Evolutionary conservation across 1,140 invertebrate genomes (phyloP), one percentile per base, ranked within the genome.

Genomic region (Pseudomyrmex pallidus): DNA sequence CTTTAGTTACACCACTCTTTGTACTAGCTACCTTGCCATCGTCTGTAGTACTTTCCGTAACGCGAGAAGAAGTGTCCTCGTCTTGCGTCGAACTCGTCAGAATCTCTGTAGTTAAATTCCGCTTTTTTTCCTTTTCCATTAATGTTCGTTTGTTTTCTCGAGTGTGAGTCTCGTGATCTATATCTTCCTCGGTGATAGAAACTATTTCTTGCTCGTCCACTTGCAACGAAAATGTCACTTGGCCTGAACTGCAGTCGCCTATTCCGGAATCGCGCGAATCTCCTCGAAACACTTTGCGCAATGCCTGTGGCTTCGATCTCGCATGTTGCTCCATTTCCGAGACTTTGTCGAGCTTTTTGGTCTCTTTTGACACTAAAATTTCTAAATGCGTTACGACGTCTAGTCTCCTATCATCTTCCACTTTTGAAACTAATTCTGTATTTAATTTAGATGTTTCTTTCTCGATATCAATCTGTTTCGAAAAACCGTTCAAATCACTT

Each of bases 261-360:
- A 88, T 95, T 90, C 86, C 95, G 89, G 86, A 92, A 61, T 89
- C 88, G 0, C 93, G 35, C 91, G 84, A 87, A 91, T 95, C 50
- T 85, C 92, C 93, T 93, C 93, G 88, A 91, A 92, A 64, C 74
- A 91, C 59, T 82, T 83, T 77, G 85, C 59, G 70, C 20, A 80
- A 2, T 90, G 91, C 15, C 91, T 94, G 64, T 91, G 90, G 13
- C 91, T 94, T 68, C 89, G 90, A 56, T 92, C 73, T 35, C 90
- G 84, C 91, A 91, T 72, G 85, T 50, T 46, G 73, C 5, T 88
- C 50, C 1, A 54, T 15, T 44, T 59, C 35, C 57, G 54, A 46
- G 74, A 35, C 73, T 46, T 82, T 85, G 25, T 70, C n/a, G 61
- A 13, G 35, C 8, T 64, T 76, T 22, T 83, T 67, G 0, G 72